Evolutionary conservation across 2,113 vertebrate species (phyloP).

Genomic region (Oreotragus oreotragus): DNA sequence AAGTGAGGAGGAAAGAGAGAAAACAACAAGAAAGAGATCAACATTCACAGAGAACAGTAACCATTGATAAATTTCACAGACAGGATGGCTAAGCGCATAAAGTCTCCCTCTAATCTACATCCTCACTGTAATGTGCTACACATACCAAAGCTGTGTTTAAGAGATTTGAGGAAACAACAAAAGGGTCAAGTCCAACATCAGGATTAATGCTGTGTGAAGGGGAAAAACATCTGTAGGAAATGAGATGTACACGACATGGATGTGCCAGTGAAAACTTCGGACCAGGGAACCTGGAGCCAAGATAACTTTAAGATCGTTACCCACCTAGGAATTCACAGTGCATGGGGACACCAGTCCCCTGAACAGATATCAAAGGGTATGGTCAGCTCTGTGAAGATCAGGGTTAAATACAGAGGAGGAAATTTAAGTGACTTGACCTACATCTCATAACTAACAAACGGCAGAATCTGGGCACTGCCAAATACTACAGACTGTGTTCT

Average conservation of each 20-base stretch:
- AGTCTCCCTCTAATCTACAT: not conserved
- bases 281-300: not conserved
- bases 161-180: accelerated
- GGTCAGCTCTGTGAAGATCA: not conserved
- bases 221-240: not conserved
- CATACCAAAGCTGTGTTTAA: not conserved
- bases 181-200: not conserved
- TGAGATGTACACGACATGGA: too few species aligned
- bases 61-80: not conserved
- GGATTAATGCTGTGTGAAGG: not conserved
- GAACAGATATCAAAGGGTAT: not conserved
- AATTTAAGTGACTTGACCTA: not conserved
- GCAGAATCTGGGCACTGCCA: not conserved
- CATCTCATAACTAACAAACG: accelerated
- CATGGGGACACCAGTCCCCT: accelerated
- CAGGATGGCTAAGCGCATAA: not conserved
- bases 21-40: not conserved
- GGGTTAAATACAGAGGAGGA: not conserved
- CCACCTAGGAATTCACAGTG: not conserved
- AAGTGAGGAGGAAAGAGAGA: too few species aligned
- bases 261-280: not conserved
- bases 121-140: not conserved
- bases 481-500: too few species aligned
- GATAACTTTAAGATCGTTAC: not conserved
- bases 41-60: not conserved